Conservation (phyloP, 2,113 vertebrate genomes). For the Notarius quadriscutis region DNA sequence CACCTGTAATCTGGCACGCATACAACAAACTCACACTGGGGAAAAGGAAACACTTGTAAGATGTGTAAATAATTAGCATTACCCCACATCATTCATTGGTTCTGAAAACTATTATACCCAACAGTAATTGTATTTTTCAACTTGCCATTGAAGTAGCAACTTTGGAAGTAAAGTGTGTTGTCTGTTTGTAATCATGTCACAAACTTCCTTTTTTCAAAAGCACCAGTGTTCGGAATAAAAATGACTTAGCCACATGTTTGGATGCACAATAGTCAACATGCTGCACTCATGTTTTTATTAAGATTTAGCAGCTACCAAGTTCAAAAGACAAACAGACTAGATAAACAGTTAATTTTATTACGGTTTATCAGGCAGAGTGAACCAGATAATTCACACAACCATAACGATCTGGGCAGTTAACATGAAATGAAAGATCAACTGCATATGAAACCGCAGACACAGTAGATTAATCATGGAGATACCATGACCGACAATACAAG, state of each 20-base stretch:
- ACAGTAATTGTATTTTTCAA: neutral
- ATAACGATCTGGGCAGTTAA: neutral
- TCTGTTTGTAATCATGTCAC: neutral
- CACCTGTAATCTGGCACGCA: neutral
- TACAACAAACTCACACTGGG: neutral
- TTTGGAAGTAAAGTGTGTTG: neutral
- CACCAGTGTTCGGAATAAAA: neutral
- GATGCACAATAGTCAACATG: neutral
- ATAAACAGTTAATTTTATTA: slow-evolving; percentile 40
- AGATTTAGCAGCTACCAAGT: neutral
- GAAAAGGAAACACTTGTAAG: neutral
- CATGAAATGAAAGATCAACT: slow-evolving; percentile 10
- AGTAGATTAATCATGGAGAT: neutral
- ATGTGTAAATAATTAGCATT: slow-evolving; percentile 30
- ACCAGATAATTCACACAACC: slow-evolving; percentile 15
- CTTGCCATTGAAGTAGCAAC: neutral
- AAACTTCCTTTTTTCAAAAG: neutral
- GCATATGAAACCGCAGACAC: neutral
- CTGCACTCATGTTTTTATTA: neutral
- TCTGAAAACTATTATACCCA: neutral
- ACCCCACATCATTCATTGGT: neutral
- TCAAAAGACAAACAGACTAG: neutral
- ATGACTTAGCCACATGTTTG: neutral
- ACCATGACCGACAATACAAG: neutral
- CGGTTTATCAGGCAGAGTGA: slow-evolving; percentile 12